A percentile compares a stretch with the other conserved stretches of the same genome.
Conservation (phyloP, 2,797 vertebrate genomes). For the Acrossocheilus wenchowensis region DNA sequence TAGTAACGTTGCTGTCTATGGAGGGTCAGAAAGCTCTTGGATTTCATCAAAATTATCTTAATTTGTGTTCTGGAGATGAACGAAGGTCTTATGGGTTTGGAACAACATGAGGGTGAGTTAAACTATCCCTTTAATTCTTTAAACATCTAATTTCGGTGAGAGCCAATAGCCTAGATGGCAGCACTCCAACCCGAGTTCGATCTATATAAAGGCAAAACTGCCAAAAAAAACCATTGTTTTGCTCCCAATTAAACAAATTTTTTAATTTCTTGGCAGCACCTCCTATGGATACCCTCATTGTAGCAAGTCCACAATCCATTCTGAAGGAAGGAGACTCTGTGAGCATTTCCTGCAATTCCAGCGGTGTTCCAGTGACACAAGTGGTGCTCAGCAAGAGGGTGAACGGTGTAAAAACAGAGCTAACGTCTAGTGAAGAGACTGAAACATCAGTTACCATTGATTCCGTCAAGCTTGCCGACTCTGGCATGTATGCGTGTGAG, state of each 20-base stretch:
- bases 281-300: slow-evolving; percentile 65
- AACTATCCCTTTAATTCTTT: no score
- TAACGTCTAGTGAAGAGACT: slow-evolving; percentile 59
- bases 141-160: no score
- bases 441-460: slow-evolving; percentile 69
- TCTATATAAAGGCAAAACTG: background rate
- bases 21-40: background rate
- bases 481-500: slow-evolving; percentile 78
- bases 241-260: background rate
- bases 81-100: background rate
- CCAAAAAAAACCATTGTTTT: background rate
- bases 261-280: slow-evolving; percentile 60
- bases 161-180: background rate
- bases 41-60: background rate
- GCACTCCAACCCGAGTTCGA: background rate
- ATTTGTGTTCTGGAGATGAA: background rate
- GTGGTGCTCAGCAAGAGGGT: slow-evolving; percentile 72
- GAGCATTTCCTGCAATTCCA: slow-evolving; percentile 71
- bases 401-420: slow-evolving; percentile 18
- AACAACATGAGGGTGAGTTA: no score
- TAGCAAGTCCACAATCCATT: slow-evolving; percentile 62
- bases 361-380: slow-evolving; percentile 68
- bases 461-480: slow-evolving; percentile 66
- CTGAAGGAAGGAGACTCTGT: slow-evolving; percentile 76
- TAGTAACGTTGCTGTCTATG: background rate